phyloP scores from a whole-genome alignment of 2,797 vertebrate species.

The Rhinatrema bivittatum region DNA sequence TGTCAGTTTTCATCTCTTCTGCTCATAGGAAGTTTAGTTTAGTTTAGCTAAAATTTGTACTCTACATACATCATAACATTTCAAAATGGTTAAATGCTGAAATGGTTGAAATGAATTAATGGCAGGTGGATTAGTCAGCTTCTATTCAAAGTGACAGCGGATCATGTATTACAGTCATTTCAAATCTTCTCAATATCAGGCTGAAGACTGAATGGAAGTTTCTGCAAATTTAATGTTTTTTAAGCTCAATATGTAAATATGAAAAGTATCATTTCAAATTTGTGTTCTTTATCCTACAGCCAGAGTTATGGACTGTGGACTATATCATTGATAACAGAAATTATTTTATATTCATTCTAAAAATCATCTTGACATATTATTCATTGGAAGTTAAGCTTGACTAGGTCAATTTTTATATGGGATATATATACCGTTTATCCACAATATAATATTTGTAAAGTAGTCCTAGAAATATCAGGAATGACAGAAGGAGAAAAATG shows the following conservation, averaged over 20 bases:
- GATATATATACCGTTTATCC: background rate
- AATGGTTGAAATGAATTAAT: conserved; percentile 29
- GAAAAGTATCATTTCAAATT: background rate
- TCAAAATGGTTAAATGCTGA: too few species aligned
- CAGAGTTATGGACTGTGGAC: background rate
- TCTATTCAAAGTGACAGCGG: conserved; percentile 25
- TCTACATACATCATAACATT: too few species aligned
- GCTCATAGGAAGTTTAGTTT: conserved; percentile 24
- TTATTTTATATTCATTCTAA: background rate
- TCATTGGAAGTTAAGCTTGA: background rate
- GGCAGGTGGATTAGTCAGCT: conserved; percentile 16
- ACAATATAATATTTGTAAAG: too few species aligned
- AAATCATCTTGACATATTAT: background rate
- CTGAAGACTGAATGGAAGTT: too few species aligned
- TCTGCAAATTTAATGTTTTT: background rate
- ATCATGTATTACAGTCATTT: background rate
- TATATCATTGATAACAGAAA: background rate
- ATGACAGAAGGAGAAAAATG: too few species aligned
- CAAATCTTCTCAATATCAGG: background rate
- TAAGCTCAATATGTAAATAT: background rate
- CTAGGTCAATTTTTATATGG: background rate
- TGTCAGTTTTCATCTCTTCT: conserved; percentile 22
- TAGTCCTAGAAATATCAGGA: too few species aligned
- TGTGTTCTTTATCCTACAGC: background rate
- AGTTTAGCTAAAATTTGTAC: too few species aligned